A percentile compares a stretch with the other conserved stretches of the same genome.
Conservation (phyloP, 2,888 invertebrate genomes). For the Caenorhabditis imperialis region DNA sequence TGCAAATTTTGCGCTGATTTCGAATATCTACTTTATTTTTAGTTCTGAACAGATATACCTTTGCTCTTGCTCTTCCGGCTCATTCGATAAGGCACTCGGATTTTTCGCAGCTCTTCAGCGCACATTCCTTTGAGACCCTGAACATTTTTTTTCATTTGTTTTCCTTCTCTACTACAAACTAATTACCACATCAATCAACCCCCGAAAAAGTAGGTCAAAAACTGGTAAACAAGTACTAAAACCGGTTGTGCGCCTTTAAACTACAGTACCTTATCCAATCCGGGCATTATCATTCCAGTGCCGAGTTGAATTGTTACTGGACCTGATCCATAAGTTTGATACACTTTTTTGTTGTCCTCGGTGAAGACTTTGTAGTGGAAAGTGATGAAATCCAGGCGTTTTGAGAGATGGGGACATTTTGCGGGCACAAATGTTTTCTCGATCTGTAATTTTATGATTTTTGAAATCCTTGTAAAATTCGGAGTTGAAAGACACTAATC, state of each 20-base stretch:
- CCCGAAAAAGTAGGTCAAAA: neutral
- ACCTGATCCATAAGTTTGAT: conserved; percentile 71
- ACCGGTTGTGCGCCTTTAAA: conserved; percentile 4
- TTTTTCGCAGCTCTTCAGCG: conserved; percentile 73
- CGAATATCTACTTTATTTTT: too few relatives aligned
- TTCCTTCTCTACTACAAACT: neutral
- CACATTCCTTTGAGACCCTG: conserved; percentile 75
- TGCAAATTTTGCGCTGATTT: too few relatives aligned
- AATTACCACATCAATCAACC: neutral
- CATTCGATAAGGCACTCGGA: conserved; percentile 76
- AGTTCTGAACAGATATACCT: too few relatives aligned
- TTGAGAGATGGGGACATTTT: conserved; percentile 71
- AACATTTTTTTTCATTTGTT: neutral
- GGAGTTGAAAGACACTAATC: too few relatives aligned
- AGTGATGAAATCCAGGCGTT: conserved; percentile 76
- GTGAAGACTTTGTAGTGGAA: conserved; percentile 78
- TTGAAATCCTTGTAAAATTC: too few relatives aligned
- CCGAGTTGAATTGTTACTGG: conserved; percentile 77
- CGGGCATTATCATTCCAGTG: conserved; percentile 77
- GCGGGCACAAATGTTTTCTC: conserved; percentile 65
- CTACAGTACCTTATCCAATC: conserved; percentile 75
- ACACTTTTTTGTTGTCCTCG: conserved; percentile 63
- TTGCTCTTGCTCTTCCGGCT: conserved; percentile 74
- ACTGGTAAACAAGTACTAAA: neutral
- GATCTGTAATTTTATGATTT: conserved; percentile 43